phyloP scores from a whole-genome alignment of 2,113 vertebrate species.

The Oreocharis arfaki region DNA sequence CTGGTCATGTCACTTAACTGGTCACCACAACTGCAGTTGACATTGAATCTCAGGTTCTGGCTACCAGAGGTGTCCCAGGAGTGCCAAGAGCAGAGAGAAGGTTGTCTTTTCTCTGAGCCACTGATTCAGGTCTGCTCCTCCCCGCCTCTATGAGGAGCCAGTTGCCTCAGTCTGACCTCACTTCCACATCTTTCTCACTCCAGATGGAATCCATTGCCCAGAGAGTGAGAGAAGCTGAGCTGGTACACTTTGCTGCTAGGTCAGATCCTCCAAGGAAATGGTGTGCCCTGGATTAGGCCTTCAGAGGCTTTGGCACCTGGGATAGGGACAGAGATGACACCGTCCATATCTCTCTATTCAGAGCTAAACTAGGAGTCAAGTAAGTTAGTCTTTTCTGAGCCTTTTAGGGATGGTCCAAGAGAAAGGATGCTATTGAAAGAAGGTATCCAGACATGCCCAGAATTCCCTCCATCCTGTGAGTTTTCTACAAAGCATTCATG shows the following conservation, averaged over 20 bases:
- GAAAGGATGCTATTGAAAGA: not conserved
- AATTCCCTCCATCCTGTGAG: not conserved
- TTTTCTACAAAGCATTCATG: not conserved
- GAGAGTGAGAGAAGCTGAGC: not conserved
- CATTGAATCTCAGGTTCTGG: not conserved
- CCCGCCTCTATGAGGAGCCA: not conserved
- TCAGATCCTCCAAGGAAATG: not conserved
- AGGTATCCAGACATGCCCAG: not conserved
- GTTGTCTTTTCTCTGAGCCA: not conserved
- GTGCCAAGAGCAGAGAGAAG: not conserved
- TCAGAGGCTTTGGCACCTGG: not conserved
- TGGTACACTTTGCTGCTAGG: rapidly evolving
- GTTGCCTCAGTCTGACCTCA: not conserved
- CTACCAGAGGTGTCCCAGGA: too few relatives aligned
- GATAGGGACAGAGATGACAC: rapidly evolving
- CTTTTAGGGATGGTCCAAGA: not conserved
- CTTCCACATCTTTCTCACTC: not conserved
- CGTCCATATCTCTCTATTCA: not conserved
- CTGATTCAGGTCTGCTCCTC: not conserved
- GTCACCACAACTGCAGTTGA: not conserved
- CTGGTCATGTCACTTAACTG: not conserved
- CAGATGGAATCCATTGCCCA: not conserved
- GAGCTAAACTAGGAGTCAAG: too few relatives aligned
- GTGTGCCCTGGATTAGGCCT: not conserved
- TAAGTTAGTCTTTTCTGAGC: not conserved